Conservation (phyloP, 2,797 vertebrate genomes). For the Heliangelus exortis region DNA sequence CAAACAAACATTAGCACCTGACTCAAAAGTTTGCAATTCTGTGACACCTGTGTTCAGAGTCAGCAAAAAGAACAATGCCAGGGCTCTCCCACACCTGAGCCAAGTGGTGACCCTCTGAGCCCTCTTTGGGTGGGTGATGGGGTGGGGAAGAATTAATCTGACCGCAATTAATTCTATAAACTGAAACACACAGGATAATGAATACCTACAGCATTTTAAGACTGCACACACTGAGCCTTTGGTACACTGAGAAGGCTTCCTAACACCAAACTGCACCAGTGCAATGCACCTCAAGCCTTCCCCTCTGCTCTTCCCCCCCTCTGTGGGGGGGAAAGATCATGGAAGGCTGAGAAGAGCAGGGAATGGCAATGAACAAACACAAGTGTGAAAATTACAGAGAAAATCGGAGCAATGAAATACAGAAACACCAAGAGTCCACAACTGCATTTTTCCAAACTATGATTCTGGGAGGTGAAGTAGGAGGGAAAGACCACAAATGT, state of each 20-base stretch:
- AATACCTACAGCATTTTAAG: conserved; percentile 8
- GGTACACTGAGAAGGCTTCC: neutral
- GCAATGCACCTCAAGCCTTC: neutral
- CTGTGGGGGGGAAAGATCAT: neutral
- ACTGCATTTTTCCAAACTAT: neutral
- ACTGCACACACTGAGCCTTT: neutral
- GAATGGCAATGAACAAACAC: neutral
- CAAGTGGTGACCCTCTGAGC: neutral
- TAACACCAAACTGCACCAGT: neutral
- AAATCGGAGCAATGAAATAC: neutral
- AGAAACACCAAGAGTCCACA: neutral
- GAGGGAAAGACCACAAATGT: neutral
- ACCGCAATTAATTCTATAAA: neutral
- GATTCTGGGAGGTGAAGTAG: neutral
- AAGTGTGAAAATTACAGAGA: neutral
- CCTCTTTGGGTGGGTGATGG: neutral
- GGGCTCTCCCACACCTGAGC: conserved; percentile 32
- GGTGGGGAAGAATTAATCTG: neutral
- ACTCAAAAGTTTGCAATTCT: conserved; percentile 61
- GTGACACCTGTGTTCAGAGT: conserved; percentile 53
- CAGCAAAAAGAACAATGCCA: conserved; percentile 33
- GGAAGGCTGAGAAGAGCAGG: neutral
- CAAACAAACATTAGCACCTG: conserved; percentile 76
- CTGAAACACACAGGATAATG: conserved; percentile 6
- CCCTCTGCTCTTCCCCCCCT: neutral